Conservation (phyloP, 2,797 vertebrate species). For the Pitangus sulphuratus region DNA sequence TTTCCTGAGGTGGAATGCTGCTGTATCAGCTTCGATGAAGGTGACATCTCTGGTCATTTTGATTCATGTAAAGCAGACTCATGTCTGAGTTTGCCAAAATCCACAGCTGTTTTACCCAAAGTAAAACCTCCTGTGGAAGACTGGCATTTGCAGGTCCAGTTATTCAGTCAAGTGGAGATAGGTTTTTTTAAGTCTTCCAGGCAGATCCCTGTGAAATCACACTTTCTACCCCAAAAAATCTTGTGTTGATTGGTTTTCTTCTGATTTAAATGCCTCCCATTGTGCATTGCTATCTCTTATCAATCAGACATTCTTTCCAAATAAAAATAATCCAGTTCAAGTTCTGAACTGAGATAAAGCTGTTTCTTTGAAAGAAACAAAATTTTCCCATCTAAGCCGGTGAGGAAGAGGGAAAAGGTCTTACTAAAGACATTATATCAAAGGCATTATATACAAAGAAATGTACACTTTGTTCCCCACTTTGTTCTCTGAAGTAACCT, state of each 20-base stretch:
- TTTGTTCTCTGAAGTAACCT: background rate
- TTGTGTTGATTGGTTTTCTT: background rate
- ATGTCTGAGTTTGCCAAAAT: slow-evolving; percentile 4
- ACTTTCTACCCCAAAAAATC: background rate
- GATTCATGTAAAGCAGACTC: background rate
- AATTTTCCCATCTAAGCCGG: background rate
- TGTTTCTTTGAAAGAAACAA: background rate
- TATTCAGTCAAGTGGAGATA: background rate
- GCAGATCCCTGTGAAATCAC: background rate
- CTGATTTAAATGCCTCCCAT: background rate
- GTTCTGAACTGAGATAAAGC: background rate
- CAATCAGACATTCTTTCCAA: background rate
- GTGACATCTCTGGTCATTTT: background rate
- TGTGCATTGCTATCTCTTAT: background rate
- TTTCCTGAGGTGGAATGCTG: slow-evolving; percentile 9
- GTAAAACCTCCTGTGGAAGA: background rate
- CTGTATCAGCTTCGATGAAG: background rate
- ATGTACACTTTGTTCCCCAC: background rate
- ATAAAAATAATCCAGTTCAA: background rate
- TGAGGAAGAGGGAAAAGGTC: background rate
- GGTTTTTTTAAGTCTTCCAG: background rate
- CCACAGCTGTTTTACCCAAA: background rate
- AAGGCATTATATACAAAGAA: background rate
- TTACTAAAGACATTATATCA: background rate
- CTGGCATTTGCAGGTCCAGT: background rate